These are phyloP conservation scores for Pluvialis apricaria DNA, from an alignment of 2,113 vertebrate species.

Conservation along the genomic window DNA sequence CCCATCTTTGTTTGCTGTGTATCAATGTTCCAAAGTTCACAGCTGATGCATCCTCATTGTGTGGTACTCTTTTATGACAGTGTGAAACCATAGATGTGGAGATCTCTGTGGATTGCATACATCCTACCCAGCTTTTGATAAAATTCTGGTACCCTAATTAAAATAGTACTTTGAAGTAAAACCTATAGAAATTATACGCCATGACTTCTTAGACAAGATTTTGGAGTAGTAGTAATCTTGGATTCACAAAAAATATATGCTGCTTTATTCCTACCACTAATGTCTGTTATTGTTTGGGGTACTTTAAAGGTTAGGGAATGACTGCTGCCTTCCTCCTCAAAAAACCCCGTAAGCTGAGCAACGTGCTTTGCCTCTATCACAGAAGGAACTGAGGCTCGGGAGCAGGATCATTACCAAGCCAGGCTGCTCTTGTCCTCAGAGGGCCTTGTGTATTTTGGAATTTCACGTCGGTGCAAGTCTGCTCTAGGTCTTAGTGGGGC, in stretches of 20 bases:
- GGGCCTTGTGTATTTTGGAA: background rate
- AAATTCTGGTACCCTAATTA: background rate
- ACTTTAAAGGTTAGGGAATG: background rate
- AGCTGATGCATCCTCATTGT: background rate
- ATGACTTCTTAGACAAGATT: background rate
- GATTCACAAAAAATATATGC: accelerated
- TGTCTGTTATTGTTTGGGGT: background rate
- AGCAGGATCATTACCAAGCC: background rate
- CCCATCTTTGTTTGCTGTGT: background rate
- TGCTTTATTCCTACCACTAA: background rate
- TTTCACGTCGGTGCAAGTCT: accelerated
- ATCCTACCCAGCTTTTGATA: background rate
- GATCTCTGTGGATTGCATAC: background rate
- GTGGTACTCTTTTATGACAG: background rate
- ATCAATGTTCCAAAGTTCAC: background rate
- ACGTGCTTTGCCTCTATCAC: background rate
- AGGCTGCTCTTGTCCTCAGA: accelerated
- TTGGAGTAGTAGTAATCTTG: background rate
- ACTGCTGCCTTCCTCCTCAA: background rate
- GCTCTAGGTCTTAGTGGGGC: accelerated
- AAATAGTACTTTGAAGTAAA: background rate
- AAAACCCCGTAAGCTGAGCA: background rate
- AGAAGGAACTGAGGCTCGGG: accelerated
- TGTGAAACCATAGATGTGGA: background rate
- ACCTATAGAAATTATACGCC: background rate